phyloP scores from a whole-genome alignment of 2,888 invertebrate species.

The Tachina fera region DNA sequence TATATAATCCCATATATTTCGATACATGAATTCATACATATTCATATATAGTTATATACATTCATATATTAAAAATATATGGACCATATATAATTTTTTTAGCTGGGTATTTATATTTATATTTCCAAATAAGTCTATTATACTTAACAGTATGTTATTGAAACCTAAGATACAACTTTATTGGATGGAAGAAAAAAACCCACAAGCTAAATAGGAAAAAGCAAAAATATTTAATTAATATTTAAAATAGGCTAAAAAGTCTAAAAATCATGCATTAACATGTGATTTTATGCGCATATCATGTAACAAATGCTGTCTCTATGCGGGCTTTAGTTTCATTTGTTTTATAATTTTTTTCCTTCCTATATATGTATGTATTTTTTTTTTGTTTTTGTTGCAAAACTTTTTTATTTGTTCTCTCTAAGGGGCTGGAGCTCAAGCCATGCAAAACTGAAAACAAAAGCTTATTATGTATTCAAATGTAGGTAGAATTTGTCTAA shows the following conservation, averaged over 20 bases:
- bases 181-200: constrained; percentile 8
- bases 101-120: no score
- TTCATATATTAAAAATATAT: no score
- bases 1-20: no score
- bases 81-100: no score
- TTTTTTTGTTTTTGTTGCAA: constrained; percentile 31
- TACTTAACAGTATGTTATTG: constrained; percentile 22
- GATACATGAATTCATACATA: no score
- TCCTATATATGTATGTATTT: background rate
- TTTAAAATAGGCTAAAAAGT: constrained; percentile 82
- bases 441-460: constrained; percentile 6
- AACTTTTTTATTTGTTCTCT: background rate
- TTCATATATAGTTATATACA: no score
- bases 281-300: constrained; percentile 69
- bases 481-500: constrained; percentile 70
- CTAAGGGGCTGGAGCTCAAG: background rate
- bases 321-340: constrained; percentile 64
- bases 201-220: no score
- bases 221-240: constrained; percentile 78
- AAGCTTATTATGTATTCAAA: constrained; percentile 47
- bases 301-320: constrained; percentile 57
- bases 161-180: constrained; percentile 32
- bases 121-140: constrained; percentile 26
- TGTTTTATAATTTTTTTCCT: constrained; percentile 33
- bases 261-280: constrained; percentile 74